A percentile compares a stretch with the other conserved stretches of the same genome.
phyloP scores from a whole-genome alignment of 2,888 invertebrate species.

The Scaptomyza polygonia region DNA sequence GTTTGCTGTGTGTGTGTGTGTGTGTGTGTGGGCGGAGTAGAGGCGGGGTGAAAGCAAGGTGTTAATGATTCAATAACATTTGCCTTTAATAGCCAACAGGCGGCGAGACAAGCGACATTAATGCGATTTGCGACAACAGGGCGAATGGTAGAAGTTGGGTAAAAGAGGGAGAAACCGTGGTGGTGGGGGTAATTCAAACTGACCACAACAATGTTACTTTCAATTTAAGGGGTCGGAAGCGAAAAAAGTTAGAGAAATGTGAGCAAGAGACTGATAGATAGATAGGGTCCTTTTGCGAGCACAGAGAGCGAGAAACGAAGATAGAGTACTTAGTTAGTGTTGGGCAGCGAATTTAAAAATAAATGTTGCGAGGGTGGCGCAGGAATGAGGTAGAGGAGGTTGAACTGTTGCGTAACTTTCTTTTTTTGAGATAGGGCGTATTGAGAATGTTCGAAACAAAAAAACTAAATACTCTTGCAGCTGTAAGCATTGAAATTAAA shows the following conservation, averaged over 20 bases:
- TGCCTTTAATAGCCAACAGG: slow-evolving; percentile 68
- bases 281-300: not conserved
- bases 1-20: not conserved
- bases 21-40: not conserved
- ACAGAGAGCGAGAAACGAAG: not conserved
- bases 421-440: too few species aligned
- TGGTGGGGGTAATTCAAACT: not conserved
- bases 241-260: not conserved
- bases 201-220: slow-evolving; percentile 56
- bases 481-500: too few species aligned
- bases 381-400: too few species aligned
- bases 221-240: slow-evolving; percentile 15
- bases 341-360: not conserved
- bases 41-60: slow-evolving; percentile 49
- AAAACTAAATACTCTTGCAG: not conserved
- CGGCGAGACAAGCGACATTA: slow-evolving; percentile 73
- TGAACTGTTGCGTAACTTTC: slow-evolving; percentile 82
- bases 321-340: not conserved
- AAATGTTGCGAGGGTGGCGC: too few species aligned
- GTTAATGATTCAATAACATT: slow-evolving; percentile 79
- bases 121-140: slow-evolving; percentile 52
- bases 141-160: not conserved
- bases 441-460: too few species aligned
- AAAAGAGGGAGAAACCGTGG: not conserved
- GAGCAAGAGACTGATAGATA: slow-evolving; percentile 5